These are phyloP conservation scores for Pipistrellus pipistrellus DNA, from an alignment of 2,797 vertebrate genomes.

Conservation along the genomic window DNA sequence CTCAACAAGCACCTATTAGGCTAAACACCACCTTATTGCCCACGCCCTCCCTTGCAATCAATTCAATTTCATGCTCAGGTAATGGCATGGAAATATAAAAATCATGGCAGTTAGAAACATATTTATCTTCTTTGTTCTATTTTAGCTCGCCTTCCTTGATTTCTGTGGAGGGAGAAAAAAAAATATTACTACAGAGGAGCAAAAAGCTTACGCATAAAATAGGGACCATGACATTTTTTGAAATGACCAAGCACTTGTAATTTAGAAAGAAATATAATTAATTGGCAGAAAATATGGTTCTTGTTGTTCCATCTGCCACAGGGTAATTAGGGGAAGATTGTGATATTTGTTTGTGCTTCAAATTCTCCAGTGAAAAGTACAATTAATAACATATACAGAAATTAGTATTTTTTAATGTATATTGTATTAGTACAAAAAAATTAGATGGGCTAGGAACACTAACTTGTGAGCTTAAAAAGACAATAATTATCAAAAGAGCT, in stretches of 20 bases:
- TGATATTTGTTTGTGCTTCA: constrained; percentile 1
- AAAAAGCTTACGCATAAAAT: constrained; percentile 41
- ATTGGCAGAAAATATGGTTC: constrained; percentile 15
- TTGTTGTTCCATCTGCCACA: constrained; percentile 43
- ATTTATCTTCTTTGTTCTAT: not conserved
- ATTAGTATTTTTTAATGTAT: not conserved
- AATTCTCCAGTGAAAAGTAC: constrained; percentile 60
- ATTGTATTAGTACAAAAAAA: constrained; percentile 30
- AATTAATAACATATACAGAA: constrained; percentile 63
- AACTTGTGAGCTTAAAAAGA: constrained; percentile 61
- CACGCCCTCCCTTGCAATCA: not conserved
- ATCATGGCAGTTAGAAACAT: not conserved
- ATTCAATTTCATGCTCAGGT: not conserved
- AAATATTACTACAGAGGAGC: not conserved
- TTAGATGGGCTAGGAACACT: constrained; percentile 13
- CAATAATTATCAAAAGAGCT: constrained; percentile 46
- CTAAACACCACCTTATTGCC: not conserved
- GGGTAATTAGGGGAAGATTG: constrained; percentile 29
- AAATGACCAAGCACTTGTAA: constrained; percentile 29
- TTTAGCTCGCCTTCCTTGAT: constrained; percentile 14
- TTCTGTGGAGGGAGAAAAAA: not conserved
- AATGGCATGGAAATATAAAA: constrained; percentile 6
- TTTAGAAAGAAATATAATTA: constrained; percentile 34
- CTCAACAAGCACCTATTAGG: not conserved
- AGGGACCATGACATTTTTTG: constrained; percentile 42